phyloP scores from a whole-genome alignment of 1,140 invertebrate genomes.

The Oreohelix idahoensis region DNA sequence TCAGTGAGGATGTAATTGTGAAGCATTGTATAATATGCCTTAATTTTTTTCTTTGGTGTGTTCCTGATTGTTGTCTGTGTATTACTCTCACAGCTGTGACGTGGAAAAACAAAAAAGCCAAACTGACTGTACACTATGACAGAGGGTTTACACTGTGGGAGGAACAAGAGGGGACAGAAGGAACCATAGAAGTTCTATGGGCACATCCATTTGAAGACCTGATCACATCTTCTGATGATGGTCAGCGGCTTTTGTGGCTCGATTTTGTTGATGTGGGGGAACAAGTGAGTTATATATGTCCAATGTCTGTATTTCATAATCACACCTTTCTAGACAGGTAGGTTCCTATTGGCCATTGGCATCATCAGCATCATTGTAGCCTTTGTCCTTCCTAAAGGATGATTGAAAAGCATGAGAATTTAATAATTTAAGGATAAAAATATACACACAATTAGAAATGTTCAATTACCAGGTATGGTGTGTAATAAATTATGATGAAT shows the following conservation, averaged over 20 bases:
- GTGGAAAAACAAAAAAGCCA: constrained; percentile 87
- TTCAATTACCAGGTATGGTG: no score
- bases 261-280: constrained; percentile 94
- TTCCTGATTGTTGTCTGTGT: constrained; percentile 32
- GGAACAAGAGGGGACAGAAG: constrained; percentile 72
- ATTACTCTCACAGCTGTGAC: constrained; percentile 74
- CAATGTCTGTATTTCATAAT: constrained; percentile 72
- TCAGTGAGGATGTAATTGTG: no score
- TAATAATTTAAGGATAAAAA: no score
- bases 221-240: constrained; percentile 94
- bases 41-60: no score
- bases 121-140: constrained; percentile 89
- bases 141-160: constrained; percentile 84
- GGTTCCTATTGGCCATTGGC: no score
- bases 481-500: no score
- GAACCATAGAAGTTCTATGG: constrained; percentile 81
- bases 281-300: constrained; percentile 73
- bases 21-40: no score
- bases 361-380: no score
- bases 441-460: no score
- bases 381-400: no score
- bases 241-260: constrained; percentile 89
- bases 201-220: constrained; percentile 93
- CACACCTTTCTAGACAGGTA: no score
- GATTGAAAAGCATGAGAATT: no score